Percentiles rank a stretch among this genome's conserved stretches.
Conservation (phyloP, 2,113 vertebrate species). For the Ammodytes dubius region DNA sequence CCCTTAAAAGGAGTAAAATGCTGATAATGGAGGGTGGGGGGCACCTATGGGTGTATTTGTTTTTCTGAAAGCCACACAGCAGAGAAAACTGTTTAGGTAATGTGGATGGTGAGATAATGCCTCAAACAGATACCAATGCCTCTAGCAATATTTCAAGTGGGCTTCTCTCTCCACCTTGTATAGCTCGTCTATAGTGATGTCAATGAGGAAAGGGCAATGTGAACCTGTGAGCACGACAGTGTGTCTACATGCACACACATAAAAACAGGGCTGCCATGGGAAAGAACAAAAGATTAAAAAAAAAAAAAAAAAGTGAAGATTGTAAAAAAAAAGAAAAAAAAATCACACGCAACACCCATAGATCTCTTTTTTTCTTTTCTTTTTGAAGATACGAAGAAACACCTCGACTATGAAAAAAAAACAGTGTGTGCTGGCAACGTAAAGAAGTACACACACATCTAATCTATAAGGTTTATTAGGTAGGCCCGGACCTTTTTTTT, state of each 20-base stretch:
- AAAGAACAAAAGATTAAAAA: conserved; percentile 30
- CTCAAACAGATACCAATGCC: conserved; percentile 13
- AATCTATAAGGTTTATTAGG: conserved; percentile 72
- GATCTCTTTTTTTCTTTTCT: conserved; percentile 2
- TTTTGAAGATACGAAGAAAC: conserved; percentile 38
- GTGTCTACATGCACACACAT: background rate
- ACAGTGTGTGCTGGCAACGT: conserved; percentile 17
- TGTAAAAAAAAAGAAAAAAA: background rate
- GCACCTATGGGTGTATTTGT: conserved; percentile 27
- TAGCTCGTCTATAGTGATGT: conserved; percentile 53
- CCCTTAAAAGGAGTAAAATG: conserved; percentile 36
- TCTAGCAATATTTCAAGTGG: background rate
- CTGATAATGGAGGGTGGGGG: conserved; percentile 32
- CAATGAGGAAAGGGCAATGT: conserved; percentile 34
- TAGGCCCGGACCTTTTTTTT: conserved; percentile 40
- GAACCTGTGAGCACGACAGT: conserved; percentile 33
- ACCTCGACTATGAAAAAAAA: conserved; percentile 36
- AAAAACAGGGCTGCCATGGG: conserved; percentile 5
- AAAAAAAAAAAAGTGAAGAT: background rate
- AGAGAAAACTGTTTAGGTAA: conserved; percentile 13
- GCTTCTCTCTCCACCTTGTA: conserved; percentile 35
- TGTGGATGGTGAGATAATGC: conserved; percentile 21
- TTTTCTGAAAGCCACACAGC: background rate
- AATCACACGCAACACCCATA: conserved; percentile 14
- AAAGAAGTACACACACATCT: conserved; percentile 52